Evolutionary conservation across 2,888 invertebrate genomes (phyloP), one percentile per base, ranked within the genome.

Genomic region (Eupithecia inturbata): DNA sequence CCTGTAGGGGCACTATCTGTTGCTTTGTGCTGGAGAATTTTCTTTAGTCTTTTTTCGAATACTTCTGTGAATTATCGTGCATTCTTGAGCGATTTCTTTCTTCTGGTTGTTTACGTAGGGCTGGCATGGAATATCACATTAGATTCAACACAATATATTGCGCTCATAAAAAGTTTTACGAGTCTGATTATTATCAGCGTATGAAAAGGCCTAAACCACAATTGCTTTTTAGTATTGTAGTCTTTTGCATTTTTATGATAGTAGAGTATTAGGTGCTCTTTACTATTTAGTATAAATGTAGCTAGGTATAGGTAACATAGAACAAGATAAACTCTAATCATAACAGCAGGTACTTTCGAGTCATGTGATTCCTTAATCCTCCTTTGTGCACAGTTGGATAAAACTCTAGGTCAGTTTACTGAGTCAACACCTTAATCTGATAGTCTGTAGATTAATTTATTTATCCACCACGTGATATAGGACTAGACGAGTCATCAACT

Each of bases 1-100:
- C 90, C 91, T 85, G 85, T 81, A 77, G 79, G 78, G 85, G 83
- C 85, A 84, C 74, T 81, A 80, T 81, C 85, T 83, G 82, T 80
- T 84, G n/a, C 12, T 1, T 33, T 41, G 1, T 66, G 9, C 33
- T 45, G 33, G 41, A 41, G 28, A 64, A 19, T 33, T 64, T 36
- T 26, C 5, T 53, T 31, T n/a, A n/a, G 36, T 33, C 1, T 36
- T 36, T n/a, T 31, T 12, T 63, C 33, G n/a, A 36, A 63, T 4
- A 49, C 9, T n/a, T 9, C n/a, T 49, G n/a, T n/a, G 5, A 49
- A 19, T n/a, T 7, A 7, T 53, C n/a, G 49, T 19, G 19, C 16
- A 31, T 26, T 28, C 9, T 31, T 31, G 3, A 9, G 7, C 6
- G 2, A 26, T 57, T 57, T 57, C 5, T 57, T 57, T 26, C 12